Evolutionary conservation across 2,797 vertebrate species (phyloP).

Genomic region (Botia almorhae): DNA sequence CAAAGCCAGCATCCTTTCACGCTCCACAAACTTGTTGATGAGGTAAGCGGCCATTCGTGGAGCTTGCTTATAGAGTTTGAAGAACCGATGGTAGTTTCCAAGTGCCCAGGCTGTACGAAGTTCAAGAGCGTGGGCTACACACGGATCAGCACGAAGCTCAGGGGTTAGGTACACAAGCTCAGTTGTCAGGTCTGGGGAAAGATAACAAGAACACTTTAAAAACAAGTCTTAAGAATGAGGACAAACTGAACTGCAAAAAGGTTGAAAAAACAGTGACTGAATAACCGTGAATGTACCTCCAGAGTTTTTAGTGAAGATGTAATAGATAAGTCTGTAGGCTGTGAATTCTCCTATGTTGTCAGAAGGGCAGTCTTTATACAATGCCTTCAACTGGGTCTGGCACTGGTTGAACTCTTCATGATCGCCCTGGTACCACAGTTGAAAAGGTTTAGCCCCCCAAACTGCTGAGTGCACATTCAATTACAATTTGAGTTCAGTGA

Average conservation of each 20-base stretch:
- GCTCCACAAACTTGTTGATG: constrained; percentile 93
- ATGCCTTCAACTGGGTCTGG: constrained; percentile 90
- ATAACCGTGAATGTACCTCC: constrained; percentile 76
- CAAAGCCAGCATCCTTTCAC: constrained; percentile 88
- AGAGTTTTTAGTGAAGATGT: constrained; percentile 93
- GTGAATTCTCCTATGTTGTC: constrained; percentile 93
- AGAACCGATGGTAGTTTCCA: constrained; percentile 90
- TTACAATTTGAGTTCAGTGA: background rate
- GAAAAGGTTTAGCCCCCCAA: background rate
- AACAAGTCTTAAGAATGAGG: no score
- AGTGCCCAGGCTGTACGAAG: constrained; percentile 90
- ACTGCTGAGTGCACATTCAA: background rate
- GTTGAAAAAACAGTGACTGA: background rate
- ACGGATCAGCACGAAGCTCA: constrained; percentile 81
- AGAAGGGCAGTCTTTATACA: constrained; percentile 87
- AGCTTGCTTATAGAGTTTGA: constrained; percentile 84
- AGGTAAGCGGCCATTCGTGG: constrained; percentile 93
- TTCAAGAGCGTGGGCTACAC: constrained; percentile 85
- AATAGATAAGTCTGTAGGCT: constrained; percentile 90
- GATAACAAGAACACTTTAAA: background rate
- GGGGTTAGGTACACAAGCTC: constrained; percentile 89
- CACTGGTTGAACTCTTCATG: constrained; percentile 97
- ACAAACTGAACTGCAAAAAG: no score
- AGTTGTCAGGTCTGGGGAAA: constrained; percentile 84
- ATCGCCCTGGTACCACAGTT: constrained; percentile 80